Evolutionary conservation across 2,797 vertebrate genomes (phyloP).

Genomic region (Notolepis coatsorum): DNA sequence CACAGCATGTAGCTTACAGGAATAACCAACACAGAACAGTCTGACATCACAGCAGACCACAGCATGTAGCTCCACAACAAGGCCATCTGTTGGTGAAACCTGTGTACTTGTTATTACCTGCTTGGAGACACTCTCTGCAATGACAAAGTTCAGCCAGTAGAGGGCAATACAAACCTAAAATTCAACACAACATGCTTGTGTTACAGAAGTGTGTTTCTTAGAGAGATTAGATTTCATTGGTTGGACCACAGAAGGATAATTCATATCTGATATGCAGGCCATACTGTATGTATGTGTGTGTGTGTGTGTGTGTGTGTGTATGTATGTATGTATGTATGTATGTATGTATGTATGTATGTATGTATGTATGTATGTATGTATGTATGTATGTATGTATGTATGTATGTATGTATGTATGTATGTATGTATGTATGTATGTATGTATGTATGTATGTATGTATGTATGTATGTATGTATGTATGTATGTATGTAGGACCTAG

Average conservation of each 20-base stretch:
- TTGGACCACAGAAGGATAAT: too few species aligned
- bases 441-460: too few species aligned
- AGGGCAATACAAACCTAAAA: constrained; percentile 19
- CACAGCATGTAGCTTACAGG: too few species aligned
- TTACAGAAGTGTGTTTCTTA: not conserved
- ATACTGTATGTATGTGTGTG: not conserved
- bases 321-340: not conserved
- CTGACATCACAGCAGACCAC: too few species aligned
- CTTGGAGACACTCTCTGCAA: not conserved
- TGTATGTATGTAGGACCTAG: too few species aligned
- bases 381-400: too few species aligned
- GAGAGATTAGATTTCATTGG: not conserved
- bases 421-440: too few species aligned
- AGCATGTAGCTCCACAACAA: too few species aligned
- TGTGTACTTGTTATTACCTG: too few species aligned
- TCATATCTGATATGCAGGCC: not conserved
- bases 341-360: not conserved
- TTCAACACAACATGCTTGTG: constrained; percentile 1
- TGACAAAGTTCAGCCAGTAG: constrained; percentile 26
- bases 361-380: not conserved
- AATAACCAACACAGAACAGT: too few species aligned
- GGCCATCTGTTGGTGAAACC: not conserved
- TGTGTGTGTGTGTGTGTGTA: not conserved
- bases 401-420: too few species aligned
- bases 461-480: too few species aligned